Evolutionary conservation across 2,113 vertebrate genomes (phyloP).

Genomic region (Pelecanoides urinatrix): DNA sequence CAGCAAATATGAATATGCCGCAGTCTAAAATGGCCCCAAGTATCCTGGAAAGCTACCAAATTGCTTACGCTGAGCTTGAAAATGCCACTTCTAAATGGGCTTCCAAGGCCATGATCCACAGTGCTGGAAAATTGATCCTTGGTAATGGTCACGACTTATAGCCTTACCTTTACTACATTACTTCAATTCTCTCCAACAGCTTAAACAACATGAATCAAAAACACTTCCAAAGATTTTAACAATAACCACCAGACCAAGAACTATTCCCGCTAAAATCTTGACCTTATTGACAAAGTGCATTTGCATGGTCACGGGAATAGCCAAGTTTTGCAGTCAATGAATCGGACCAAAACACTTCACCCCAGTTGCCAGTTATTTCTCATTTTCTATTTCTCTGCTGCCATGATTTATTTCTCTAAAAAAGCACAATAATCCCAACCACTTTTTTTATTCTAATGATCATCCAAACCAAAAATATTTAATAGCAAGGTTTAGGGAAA

Average conservation of each 20-base stretch:
- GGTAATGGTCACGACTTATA: background rate
- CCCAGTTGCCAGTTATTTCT: background rate
- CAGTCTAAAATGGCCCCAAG: background rate
- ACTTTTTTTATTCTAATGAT: background rate
- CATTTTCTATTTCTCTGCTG: background rate
- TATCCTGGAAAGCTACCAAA: slow-evolving; percentile 15
- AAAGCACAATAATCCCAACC: background rate
- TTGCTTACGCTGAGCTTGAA: background rate
- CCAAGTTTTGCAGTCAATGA: background rate
- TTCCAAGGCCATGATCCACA: slow-evolving; percentile 3
- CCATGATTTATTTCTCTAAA: background rate
- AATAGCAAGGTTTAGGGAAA: background rate
- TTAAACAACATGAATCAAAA: background rate
- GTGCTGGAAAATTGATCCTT: background rate
- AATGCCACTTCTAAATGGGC: background rate
- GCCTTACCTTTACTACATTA: background rate
- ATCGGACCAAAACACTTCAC: background rate
- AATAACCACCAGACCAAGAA: background rate
- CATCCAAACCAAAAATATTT: background rate
- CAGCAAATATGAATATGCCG: background rate
- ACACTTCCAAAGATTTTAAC: background rate
- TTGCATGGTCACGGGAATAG: background rate
- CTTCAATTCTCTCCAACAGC: background rate
- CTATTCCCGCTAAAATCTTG: background rate
- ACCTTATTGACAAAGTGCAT: background rate